Evolutionary conservation across 2,888 invertebrate species (phyloP), one percentile per base, ranked within the genome.

Genomic region (Noctua comes): DNA sequence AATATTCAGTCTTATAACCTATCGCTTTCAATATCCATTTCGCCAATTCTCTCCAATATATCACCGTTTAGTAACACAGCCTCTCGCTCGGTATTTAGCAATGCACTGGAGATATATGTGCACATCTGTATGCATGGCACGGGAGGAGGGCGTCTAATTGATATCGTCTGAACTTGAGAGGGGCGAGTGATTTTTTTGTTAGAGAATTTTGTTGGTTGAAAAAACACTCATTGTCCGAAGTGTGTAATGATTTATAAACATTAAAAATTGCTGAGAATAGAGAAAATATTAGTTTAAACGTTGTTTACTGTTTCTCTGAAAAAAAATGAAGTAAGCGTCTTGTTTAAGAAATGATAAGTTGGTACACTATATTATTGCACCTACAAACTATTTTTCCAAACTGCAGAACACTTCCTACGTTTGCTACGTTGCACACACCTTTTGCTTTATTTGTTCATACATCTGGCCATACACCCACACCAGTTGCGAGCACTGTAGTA

Each of bases 81-180:
- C 46, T 51, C 77, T 74, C 36, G 77, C 57, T 83, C 43, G 77
- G 81, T 70, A 81, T 78, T 84, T 81, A 81, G 73, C 79, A 72
- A 80, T 74, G 78, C 78, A 66, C 72, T 18, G 36, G 66, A 84
- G 83, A 88, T 88, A 70, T 76, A 88, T 85, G 72, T 54, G 73
- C 48, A 36, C 74, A 82, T 82, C 66, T 73, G 82, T 82, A 81
- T 78, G 82, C 85, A 74, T 79, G 70, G 68, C 79, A 82, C 77
- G 78, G 57, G 75, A 64, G 59, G 18, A 64, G 6, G 72, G 59
- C 46, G 65, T 65, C 80, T 87, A 88, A 88, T 87, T 88, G 81
- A 88, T 85, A 75, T 76, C 81, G 73, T n/a, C 11, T 16, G n/a
- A 68, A 59, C 75, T 75, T 66, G 51, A 51, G 46, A 18, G 36